Base-by-base conservation (phyloP, 2,888 invertebrate species). In the Lepas anatifera region DNA sequence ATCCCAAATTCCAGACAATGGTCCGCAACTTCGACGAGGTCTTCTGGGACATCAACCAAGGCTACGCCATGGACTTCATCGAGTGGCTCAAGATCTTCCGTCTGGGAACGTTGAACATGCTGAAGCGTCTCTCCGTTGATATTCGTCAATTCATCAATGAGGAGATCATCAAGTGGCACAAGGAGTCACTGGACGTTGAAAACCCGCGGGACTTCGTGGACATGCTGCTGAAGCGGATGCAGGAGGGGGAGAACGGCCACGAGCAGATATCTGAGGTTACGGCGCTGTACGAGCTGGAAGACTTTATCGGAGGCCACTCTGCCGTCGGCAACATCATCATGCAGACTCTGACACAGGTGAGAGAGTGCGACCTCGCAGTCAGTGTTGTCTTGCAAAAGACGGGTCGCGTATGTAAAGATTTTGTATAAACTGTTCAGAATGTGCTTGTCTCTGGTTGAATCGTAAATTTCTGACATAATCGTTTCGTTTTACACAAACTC, bases 11-110 rank as follows among this genome's bases (percentile, higher is more conserved):
- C 80, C 81, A 83, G 67, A 82, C 83, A 70, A 83, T 88, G 10
- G 89, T 90, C 0, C 81, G 86, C 35, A 84, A 84, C 71, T 93
- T 92, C 78, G 93, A 93, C 76, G 88, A 89, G 75, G 91, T 94
- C 68, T 94, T 94, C 81, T 92, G 90, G 88, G 92, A 93, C 77
- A 92, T 94, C 73, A 94, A 93, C 78, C 90, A 91, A 76, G 92
- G 92, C 0, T 92, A 91, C 78, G 89, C 90, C 0, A 85, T 92
- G 0, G 94, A 94, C 76, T 93, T 93, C 76, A 77, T 94, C 32
- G 93, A 93, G 0, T 91, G 89, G 88, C 79, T 93, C 0, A 81
- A 85, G 1, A 90, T 90, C 0, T 85, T 90, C 72, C 91, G 90
- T 78, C 80, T 80, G 4, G 81, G 83, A 3, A 88, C 90, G 76